Evolutionary conservation across 1,140 invertebrate genomes (phyloP).

Genomic region (Cotesia glomerata): DNA sequence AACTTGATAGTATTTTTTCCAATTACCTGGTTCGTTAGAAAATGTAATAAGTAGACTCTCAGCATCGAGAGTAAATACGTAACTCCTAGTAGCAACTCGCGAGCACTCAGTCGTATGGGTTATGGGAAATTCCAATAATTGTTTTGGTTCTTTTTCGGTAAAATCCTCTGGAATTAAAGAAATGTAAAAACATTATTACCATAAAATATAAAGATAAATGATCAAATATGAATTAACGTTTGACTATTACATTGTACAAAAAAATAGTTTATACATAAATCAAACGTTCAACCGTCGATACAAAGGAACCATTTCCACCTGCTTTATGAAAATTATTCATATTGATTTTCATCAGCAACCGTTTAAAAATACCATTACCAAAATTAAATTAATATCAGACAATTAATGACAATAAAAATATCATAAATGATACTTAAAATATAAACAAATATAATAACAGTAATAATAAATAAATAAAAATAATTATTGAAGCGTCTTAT

Average conservation of each 20-base stretch:
- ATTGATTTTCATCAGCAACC: neutral
- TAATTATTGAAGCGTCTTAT: slow-evolving; percentile 8
- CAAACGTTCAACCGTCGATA: slow-evolving; percentile 17
- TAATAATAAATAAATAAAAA: slow-evolving; percentile 2
- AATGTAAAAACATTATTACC: neutral
- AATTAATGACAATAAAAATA: neutral
- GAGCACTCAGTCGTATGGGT: slow-evolving; percentile 73
- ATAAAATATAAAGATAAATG: neutral
- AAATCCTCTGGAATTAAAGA: slow-evolving; percentile 43
- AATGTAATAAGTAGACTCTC: slow-evolving; percentile 68
- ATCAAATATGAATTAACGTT: no score
- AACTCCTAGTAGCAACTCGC: slow-evolving; percentile 69
- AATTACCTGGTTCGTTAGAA: slow-evolving; percentile 58
- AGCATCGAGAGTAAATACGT: slow-evolving; percentile 74
- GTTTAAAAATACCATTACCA: neutral
- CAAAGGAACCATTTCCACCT: slow-evolving; percentile 23
- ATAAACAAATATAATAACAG: neutral
- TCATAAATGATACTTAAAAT: neutral
- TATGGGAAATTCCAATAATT: slow-evolving; percentile 72
- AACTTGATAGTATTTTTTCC: neutral
- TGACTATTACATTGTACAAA: neutral
- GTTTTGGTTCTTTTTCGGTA: slow-evolving; percentile 41
- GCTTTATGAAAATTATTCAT: slow-evolving; percentile 2
- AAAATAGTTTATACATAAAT: neutral
- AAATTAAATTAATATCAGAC: neutral